A percentile compares a stretch with the other conserved stretches of the same genome.
phyloP scores from a whole-genome alignment of 2,113 vertebrate genomes.

The Petrocephalus microphthalmus region DNA sequence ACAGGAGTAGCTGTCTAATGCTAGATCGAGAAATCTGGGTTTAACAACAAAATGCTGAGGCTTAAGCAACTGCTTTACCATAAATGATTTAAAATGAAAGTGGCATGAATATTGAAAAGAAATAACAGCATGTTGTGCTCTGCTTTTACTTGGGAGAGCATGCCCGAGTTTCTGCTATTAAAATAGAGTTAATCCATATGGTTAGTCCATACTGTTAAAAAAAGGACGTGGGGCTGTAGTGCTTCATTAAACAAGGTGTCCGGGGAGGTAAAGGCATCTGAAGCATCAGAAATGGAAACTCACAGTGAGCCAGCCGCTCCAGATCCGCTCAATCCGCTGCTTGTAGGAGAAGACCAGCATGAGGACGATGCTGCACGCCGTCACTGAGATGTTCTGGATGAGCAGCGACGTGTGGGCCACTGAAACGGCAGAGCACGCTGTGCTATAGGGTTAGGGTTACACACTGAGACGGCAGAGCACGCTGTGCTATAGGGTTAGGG shows the following conservation, averaged over 20 bases:
- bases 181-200: no score
- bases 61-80: background rate
- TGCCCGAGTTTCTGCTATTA: background rate
- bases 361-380: slow-evolving; percentile 56
- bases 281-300: slow-evolving; percentile 39
- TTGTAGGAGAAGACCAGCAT: slow-evolving; percentile 66
- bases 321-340: slow-evolving; percentile 57
- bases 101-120: background rate
- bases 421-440: slow-evolving; percentile 39
- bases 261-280: background rate
- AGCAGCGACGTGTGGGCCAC: slow-evolving; percentile 63
- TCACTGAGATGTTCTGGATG: slow-evolving; percentile 65
- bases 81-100: background rate
- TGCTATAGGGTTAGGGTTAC: no score
- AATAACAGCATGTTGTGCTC: background rate
- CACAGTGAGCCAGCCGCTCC: slow-evolving; percentile 62
- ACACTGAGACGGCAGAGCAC: no score
- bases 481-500: no score
- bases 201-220: background rate
- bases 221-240: background rate
- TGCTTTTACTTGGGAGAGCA: background rate
- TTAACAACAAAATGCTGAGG: background rate
- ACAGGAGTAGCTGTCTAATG: background rate
- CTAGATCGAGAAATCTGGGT: background rate
- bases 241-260: background rate